Evolutionary conservation across 1,140 invertebrate genomes (phyloP).

Genomic region (Palaemon carinicauda): DNA sequence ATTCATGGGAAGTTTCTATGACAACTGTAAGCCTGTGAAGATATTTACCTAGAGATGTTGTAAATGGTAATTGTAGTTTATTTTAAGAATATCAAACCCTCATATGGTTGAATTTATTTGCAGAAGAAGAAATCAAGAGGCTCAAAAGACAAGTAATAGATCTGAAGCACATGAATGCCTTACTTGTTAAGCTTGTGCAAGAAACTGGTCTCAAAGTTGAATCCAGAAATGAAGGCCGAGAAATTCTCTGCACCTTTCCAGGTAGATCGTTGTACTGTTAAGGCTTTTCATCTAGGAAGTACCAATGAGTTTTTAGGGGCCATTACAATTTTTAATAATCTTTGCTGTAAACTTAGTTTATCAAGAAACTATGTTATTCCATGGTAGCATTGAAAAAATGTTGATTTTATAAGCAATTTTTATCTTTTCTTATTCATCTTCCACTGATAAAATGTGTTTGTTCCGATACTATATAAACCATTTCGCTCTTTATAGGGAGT

Average conservation of each 20-base stretch:
- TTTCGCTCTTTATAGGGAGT: no score
- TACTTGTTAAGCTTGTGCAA: conserved; percentile 34
- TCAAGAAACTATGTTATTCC: background rate
- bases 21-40: no score
- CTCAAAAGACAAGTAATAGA: conserved; percentile 25
- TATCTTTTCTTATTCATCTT: no score
- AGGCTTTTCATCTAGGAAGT: background rate
- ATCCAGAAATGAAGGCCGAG: background rate
- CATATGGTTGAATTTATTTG: background rate
- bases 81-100: background rate
- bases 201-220: conserved; percentile 35
- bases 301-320: background rate
- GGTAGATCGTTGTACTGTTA: background rate
- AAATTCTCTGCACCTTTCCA: conserved; percentile 30
- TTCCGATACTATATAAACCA: no score
- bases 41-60: no score
- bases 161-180: conserved; percentile 33
- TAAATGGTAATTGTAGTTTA: background rate
- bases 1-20: no score
- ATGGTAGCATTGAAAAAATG: no score
- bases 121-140: conserved; percentile 28
- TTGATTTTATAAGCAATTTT: no score
- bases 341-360: no score
- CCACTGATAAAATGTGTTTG: no score
- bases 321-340: background rate